A percentile compares a stretch with the other conserved stretches of the same genome.
Evolutionary conservation across 2,888 invertebrate species (phyloP).

Genomic region (Drosophila atripex): DNA sequence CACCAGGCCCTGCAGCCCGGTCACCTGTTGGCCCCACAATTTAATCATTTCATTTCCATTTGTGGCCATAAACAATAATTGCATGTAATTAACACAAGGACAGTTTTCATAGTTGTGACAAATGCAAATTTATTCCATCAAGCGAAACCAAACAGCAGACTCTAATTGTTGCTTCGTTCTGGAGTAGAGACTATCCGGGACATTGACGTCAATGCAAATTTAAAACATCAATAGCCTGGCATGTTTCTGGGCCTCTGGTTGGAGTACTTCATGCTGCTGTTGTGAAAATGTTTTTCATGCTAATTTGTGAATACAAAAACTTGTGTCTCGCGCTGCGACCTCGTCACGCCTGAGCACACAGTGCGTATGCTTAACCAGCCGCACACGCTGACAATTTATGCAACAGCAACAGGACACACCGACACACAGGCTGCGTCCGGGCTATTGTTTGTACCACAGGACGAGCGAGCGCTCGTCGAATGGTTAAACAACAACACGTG

Average conservation of each 20-base stretch:
- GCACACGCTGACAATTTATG: slow-evolving; percentile 34
- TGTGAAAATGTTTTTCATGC: slow-evolving; percentile 34
- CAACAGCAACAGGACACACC: not conserved
- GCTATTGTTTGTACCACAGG: slow-evolving; percentile 2
- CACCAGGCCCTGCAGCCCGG: slow-evolving; percentile 8
- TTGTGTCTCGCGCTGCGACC: slow-evolving; percentile 29
- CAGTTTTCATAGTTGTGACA: slow-evolving; percentile 9
- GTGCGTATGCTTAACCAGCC: slow-evolving; percentile 70
- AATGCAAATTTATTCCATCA: slow-evolving; percentile 22
- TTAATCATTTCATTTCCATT: slow-evolving; percentile 48
- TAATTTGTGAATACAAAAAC: slow-evolving; percentile 27
- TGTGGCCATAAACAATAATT: slow-evolving; percentile 40
- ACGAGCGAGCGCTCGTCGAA: not conserved
- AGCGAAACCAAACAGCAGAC: slow-evolving; percentile 5
- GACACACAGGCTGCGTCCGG: not conserved
- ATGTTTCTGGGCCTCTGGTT: not conserved
- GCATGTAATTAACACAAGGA: slow-evolving; percentile 29
- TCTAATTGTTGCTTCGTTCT: slow-evolving; percentile 8
- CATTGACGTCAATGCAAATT: slow-evolving; percentile 41
- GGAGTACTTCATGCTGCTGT: not conserved
- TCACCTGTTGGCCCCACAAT: slow-evolving; percentile 24
- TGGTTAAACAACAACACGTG: slow-evolving; percentile 12
- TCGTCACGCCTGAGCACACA: slow-evolving; percentile 51
- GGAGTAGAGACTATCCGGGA: not conserved
- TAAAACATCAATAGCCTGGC: slow-evolving; percentile 6